phyloP scores from a whole-genome alignment of 2,888 invertebrate species.

The Eristalis intricaria region DNA sequence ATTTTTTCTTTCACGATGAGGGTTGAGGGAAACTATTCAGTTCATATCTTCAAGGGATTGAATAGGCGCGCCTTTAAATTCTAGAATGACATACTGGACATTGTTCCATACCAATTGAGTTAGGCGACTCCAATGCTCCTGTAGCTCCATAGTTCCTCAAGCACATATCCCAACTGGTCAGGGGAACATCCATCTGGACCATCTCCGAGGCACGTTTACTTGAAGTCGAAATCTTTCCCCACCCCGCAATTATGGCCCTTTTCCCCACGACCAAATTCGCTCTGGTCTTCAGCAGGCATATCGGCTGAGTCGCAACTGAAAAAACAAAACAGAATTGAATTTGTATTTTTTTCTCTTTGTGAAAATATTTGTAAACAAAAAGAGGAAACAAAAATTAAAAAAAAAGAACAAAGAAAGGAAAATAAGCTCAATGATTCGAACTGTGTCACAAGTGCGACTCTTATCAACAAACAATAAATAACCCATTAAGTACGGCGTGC shows the following conservation, averaged over 20 bases:
- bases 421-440: conserved; percentile 30
- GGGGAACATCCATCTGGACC: conserved; percentile 87
- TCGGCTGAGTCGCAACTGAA: conserved; percentile 89
- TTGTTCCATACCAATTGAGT: conserved; percentile 76
- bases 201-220: conserved; percentile 83
- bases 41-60: not conserved
- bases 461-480: conserved; percentile 32
- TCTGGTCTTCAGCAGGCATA: conserved; percentile 84
- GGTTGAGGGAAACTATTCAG: too few species aligned
- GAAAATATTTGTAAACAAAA: conserved; percentile 18
- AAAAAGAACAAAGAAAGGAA: not conserved
- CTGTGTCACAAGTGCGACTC: conserved; percentile 17
- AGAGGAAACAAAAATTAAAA: conserved; percentile 13
- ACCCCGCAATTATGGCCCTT: conserved; percentile 80
- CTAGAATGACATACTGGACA: too few species aligned
- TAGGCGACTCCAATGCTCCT: conserved; percentile 83
- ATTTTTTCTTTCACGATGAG: too few species aligned
- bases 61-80: not conserved
- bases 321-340: not conserved
- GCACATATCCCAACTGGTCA: conserved; percentile 86
- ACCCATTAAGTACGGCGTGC: conserved; percentile 15
- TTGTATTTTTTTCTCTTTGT: not conserved
- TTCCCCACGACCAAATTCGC: conserved; percentile 80
- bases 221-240: conserved; percentile 86
- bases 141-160: conserved; percentile 86